phyloP scores from a whole-genome alignment of 35 echinoderm and acorn worm species.

The Hemicentrotus pulcherrimus region DNA sequence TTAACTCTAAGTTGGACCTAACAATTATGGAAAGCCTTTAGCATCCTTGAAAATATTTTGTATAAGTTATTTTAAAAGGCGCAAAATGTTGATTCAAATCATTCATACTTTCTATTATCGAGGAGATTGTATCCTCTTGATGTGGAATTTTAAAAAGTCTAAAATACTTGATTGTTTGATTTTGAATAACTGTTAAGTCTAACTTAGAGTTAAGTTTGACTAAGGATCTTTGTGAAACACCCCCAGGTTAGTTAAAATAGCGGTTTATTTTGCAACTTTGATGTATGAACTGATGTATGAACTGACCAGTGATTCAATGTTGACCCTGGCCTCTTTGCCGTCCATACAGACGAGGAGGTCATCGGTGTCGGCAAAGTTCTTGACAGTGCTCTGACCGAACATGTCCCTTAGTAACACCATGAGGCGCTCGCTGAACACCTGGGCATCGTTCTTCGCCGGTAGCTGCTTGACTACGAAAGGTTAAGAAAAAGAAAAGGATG shows the following conservation, averaged over 20 bases:
- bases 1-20: neutral
- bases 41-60: too few species aligned
- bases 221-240: neutral
- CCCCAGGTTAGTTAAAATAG: neutral
- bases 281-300: neutral
- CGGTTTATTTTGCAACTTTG: neutral
- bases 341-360: slow-evolving; percentile 70
- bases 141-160: too few species aligned
- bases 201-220: too few species aligned
- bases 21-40: too few species aligned
- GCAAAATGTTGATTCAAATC: too few species aligned
- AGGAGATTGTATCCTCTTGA: too few species aligned
- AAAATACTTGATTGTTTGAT: too few species aligned
- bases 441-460: slow-evolving; percentile 81
- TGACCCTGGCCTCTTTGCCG: slow-evolving; percentile 69
- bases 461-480: slow-evolving; percentile 67
- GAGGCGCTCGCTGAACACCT: slow-evolving; percentile 73
- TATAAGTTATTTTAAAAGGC: too few species aligned
- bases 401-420: slow-evolving; percentile 72
- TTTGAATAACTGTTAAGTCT: too few species aligned
- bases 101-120: too few species aligned
- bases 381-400: slow-evolving; percentile 74
- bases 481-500: too few species aligned
- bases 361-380: slow-evolving; percentile 52
- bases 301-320: slow-evolving; percentile 79